Conservation (phyloP, 2,888 invertebrate genomes). For the Ephialtes manifestator region DNA sequence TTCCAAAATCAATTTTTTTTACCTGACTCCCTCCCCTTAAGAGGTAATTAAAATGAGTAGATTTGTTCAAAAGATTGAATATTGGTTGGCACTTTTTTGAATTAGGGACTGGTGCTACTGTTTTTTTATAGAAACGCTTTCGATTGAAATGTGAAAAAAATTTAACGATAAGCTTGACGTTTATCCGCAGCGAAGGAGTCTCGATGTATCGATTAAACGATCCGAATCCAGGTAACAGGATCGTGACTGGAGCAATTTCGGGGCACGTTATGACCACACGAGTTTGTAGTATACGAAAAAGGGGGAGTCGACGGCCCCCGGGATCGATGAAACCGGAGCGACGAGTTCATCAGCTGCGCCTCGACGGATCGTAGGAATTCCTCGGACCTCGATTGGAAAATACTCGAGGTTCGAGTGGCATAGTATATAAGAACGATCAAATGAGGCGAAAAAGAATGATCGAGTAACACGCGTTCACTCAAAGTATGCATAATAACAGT, state of each 20-base stretch:
- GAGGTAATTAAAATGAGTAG: too few relatives aligned
- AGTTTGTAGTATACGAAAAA: conserved; percentile 14
- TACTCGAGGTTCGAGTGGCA: neutral
- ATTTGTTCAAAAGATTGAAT: too few relatives aligned
- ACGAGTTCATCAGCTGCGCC: conserved; percentile 19
- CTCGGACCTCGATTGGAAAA: conserved; percentile 16
- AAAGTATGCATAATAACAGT: conserved; percentile 8
- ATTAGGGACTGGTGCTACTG: neutral
- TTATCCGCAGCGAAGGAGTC: neutral
- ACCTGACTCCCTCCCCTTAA: too few relatives aligned
- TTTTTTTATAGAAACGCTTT: neutral
- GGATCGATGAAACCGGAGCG: conserved; percentile 33
- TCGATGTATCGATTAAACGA: conserved; percentile 35
- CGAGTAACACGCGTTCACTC: neutral
- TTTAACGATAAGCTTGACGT: neutral
- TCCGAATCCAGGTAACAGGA: conserved; percentile 25
- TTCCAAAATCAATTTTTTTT: too few relatives aligned
- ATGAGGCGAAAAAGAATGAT: neutral
- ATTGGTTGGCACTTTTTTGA: too few relatives aligned
- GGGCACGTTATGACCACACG: conserved; percentile 22
- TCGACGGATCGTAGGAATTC: conserved; percentile 16
- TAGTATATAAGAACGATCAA: neutral
- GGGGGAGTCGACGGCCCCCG: neutral
- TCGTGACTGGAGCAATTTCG: conserved; percentile 30
- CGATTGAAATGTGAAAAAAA: conserved; percentile 6